These are phyloP conservation scores for Iguana delicatissima DNA, from an alignment of 2,797 vertebrate genomes.

Conservation along the genomic window DNA sequence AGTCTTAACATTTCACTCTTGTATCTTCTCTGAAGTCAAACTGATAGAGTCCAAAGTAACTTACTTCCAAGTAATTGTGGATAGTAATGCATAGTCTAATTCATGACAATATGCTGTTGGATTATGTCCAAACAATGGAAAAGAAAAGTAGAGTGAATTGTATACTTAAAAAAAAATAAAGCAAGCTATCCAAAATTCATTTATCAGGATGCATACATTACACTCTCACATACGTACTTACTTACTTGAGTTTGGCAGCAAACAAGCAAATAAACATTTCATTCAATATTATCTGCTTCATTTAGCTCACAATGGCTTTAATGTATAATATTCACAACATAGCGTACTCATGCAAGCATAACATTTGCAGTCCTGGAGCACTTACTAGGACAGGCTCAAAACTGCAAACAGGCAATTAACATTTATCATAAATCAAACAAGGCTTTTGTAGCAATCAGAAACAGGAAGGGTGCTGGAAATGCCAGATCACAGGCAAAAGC, in stretches of 20 bases:
- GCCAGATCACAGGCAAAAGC: conserved; percentile 31
- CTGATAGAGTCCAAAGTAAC: background rate
- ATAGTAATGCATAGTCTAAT: background rate
- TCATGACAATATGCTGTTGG: background rate
- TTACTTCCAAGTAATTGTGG: background rate
- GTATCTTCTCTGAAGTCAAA: background rate
- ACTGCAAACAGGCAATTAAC: conserved; percentile 73
- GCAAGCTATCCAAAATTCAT: conserved; percentile 45
- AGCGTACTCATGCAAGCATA: conserved; percentile 55
- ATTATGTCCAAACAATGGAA: conserved; percentile 26
- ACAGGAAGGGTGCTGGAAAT: conserved; percentile 44
- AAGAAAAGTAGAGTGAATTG: conserved; percentile 25
- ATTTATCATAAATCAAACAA: conserved; percentile 76
- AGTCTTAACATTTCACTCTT: background rate
- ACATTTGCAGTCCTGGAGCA: conserved; percentile 69
- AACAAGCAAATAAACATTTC: conserved; percentile 73
- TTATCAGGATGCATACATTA: background rate
- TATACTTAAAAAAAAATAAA: conserved; percentile 1
- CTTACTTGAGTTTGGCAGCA: conserved; percentile 58
- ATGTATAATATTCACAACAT: conserved; percentile 71
- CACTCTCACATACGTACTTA: background rate
- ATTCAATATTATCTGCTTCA: conserved; percentile 74
- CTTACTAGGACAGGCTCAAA: conserved; percentile 63
- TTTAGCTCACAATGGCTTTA: conserved; percentile 71
- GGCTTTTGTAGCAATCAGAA: conserved; percentile 55